Evolutionary conservation across 2,797 vertebrate species (phyloP).

Genomic region (Carcharodon carcharias): DNA sequence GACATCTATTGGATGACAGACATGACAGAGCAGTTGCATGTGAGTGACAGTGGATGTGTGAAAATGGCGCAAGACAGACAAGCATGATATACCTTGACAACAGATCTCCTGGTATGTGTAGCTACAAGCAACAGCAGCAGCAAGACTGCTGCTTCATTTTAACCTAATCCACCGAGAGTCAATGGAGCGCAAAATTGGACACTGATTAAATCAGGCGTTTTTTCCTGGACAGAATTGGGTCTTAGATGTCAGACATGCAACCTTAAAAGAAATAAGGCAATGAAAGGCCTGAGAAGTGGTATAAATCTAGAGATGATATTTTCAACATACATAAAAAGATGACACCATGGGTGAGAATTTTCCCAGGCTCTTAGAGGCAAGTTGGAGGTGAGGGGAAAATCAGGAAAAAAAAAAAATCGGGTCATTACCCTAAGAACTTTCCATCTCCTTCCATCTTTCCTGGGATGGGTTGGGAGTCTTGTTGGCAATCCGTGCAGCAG

Average conservation of each 20-base stretch:
- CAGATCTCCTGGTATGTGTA: no score
- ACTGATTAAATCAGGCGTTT: not conserved
- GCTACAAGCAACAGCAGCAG: no score
- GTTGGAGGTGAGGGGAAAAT: not conserved
- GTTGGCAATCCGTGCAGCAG: not conserved
- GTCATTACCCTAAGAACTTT: not conserved
- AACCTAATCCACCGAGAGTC: not conserved
- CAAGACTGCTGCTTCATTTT: not conserved
- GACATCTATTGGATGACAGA: no score
- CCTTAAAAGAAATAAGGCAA: not conserved
- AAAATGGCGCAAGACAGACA: no score
- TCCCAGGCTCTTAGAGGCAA: no score
- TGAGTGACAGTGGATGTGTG: no score
- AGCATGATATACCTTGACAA: no score
- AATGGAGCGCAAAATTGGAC: not conserved
- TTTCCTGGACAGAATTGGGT: not conserved
- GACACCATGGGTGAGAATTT: not conserved
- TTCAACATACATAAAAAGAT: not conserved
- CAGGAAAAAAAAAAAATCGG: not conserved
- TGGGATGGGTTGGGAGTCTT: not conserved
- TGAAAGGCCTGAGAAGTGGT: not conserved
- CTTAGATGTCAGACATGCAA: not conserved
- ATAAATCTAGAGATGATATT: not conserved
- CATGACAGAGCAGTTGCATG: no score
- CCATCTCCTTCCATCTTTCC: not conserved